Evolutionary conservation across 2,797 vertebrate species (phyloP), one percentile per base, ranked within the genome.

Genomic region (Columba guinea): DNA sequence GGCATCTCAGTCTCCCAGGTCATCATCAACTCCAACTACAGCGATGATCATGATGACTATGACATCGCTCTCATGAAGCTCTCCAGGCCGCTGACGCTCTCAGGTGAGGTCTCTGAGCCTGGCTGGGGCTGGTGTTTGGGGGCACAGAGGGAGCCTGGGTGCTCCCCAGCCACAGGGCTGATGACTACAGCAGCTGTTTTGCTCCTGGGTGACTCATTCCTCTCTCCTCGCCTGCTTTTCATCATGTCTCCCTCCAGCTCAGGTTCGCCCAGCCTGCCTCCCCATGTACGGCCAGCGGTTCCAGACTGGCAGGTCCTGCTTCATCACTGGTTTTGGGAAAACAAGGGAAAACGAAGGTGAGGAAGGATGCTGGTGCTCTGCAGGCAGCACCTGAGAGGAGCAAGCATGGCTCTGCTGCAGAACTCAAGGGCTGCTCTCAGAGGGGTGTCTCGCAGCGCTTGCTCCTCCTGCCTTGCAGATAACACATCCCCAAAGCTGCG

Each of bases 291-390:
- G 98, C 67, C 98, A 99, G 97, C 96, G 34, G 7, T 98, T 99
- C 92, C 35, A 60, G 62, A 87, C 95, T 3, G 98, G 97, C 71
- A 95, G 97, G 55, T 88, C 77, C 32, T 99, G 99, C 97, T 99
- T 98, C 98, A 99, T 98, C 89, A 98, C 99, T 0, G 99, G 99
- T 74, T 99, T 99, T 80, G 99, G 99, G 81, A 98, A 98, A 92
- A 98, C 97, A 82, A 90, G 90, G 62, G 97, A 98, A 91, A 97
- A 97, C 0, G 97, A 98, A 90, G 98, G 98, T 98, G 89, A 97
- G 97, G 62, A 44, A 62, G 48, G 34, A 11, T 0, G 0, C 15
- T 0, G 6, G 63, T 37, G 53, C 21, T 37, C 70, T 7, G 26
- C 2, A 2, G 19, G 14, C 73, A 37, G 44, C 8, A 4, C 2